These are phyloP conservation scores for Lissonota sp. DNA, from an alignment of 2,888 invertebrate genomes.

Conservation along the genomic window DNA sequence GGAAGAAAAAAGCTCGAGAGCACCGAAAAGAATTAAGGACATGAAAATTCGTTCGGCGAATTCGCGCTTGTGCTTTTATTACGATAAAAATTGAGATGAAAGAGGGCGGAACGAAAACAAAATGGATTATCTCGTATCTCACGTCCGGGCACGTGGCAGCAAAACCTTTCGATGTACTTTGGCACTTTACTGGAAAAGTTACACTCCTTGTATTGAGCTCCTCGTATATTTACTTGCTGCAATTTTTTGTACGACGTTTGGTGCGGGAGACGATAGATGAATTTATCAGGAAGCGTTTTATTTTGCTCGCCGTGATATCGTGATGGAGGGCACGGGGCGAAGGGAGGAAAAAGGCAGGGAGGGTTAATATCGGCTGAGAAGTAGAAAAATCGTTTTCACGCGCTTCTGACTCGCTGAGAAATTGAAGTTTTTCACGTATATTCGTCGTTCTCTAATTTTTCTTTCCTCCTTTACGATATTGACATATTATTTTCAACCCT, in stretches of 20 bases:
- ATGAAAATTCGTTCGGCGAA: constrained; percentile 2
- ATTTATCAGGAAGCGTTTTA: constrained; percentile 43
- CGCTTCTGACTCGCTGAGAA: not conserved
- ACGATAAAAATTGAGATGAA: constrained; percentile 14
- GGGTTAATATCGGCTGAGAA: constrained; percentile 41
- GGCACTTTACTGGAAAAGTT: constrained; percentile 4
- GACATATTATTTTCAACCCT: not conserved
- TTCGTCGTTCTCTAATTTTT: not conserved
- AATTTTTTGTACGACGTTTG: constrained; percentile 7
- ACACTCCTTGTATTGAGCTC: constrained; percentile 1
- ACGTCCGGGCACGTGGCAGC: constrained; percentile 41
- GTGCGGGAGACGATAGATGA: constrained; percentile 33
- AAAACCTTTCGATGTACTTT: constrained; percentile 22
- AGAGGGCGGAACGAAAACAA: not conserved
- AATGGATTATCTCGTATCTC: constrained; percentile 21
- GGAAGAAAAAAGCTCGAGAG: too few relatives aligned
- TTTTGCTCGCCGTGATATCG: too few relatives aligned
- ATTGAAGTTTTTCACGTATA: not conserved
- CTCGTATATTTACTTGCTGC: constrained; percentile 13
- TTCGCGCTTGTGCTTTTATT: constrained; percentile 22
- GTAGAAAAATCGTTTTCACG: constrained; percentile 31
- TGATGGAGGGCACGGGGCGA: not conserved
- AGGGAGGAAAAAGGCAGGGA: not conserved
- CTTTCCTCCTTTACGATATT: not conserved
- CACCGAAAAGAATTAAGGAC: not conserved